phyloP scores from a whole-genome alignment of 2,113 vertebrate species.

The Salvator merianae region DNA sequence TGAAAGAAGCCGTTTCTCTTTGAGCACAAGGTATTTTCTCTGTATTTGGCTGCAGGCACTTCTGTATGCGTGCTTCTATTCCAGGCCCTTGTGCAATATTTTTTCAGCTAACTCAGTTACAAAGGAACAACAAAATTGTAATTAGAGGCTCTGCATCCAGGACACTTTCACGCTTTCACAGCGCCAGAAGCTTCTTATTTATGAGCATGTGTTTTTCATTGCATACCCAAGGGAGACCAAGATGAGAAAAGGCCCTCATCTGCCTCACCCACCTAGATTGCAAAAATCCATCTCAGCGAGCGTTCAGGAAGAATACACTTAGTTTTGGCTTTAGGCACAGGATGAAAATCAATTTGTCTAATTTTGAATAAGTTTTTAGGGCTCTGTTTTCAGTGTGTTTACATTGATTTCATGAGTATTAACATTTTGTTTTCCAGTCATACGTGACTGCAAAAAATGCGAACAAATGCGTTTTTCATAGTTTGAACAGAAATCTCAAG shows the following conservation, averaged over 20 bases:
- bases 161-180: background rate
- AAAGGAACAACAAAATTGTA: background rate
- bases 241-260: background rate
- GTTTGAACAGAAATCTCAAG: too few species aligned
- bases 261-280: background rate
- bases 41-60: background rate
- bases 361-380: too few species aligned
- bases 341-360: too few species aligned
- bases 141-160: background rate
- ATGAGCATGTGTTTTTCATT: background rate
- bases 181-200: background rate
- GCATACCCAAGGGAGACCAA: background rate
- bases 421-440: too few species aligned
- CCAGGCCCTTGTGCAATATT: background rate
- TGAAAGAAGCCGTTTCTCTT: background rate
- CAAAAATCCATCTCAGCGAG: background rate
- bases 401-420: too few species aligned
- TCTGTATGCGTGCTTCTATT: background rate
- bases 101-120: background rate
- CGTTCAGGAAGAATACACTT: background rate
- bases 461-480: too few species aligned
- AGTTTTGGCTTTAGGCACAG: constrained; percentile 4
- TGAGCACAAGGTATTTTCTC: background rate
- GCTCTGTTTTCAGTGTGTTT: too few species aligned
- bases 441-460: too few species aligned